Evolutionary conservation across 2,113 vertebrate genomes (phyloP), one percentile per base, ranked within the genome.

Genomic region (Calyptommatus sinebrachiatus): DNA sequence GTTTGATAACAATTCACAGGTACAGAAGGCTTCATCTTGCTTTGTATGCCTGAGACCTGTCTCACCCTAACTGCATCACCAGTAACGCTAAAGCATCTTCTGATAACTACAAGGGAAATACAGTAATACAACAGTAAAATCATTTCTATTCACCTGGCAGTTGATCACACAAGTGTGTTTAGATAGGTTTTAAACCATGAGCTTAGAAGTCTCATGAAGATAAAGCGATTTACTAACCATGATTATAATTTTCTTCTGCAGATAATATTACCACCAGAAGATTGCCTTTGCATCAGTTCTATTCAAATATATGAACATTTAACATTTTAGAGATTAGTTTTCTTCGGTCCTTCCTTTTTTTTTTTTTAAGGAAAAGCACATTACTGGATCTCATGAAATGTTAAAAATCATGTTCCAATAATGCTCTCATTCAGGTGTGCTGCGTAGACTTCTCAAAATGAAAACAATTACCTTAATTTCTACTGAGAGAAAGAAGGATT

Each of bases 81-180:
- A 5, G 35, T 41, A 41, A 41, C 35, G 2, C 35, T 41, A 41
- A 41, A 76, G 83, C 79, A 83, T 85, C 72, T 85, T 83, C 85
- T 83, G 85, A 89, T 31, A 85, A 73, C n/a, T 72, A 67, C 28
- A 63, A 90, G 89, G 84, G 63, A 41, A 29, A 79, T 78, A 73
- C 26, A 21, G 22, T 5, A 29, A 50, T 57, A 2, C 46, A 1
- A 18, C 53, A 57, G 12, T 48, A 18, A 60, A 22, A 9, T 80
- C 41, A 14, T 63, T 26, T 75, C 18, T 8, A 71, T 71, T 46
- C 41, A 16, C 29, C 78, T 31, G 26, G 5, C 71, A 70, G 24
- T 57, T 18, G 57, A 61, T 63, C 45, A 14, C 4, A 61, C 7
- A 35, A 31, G 11, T 70, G 63, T 71, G 50, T 84, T 76, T 31